Evolutionary conservation across 2,888 invertebrate genomes (phyloP).

Genomic region (Villa cingulata): DNA sequence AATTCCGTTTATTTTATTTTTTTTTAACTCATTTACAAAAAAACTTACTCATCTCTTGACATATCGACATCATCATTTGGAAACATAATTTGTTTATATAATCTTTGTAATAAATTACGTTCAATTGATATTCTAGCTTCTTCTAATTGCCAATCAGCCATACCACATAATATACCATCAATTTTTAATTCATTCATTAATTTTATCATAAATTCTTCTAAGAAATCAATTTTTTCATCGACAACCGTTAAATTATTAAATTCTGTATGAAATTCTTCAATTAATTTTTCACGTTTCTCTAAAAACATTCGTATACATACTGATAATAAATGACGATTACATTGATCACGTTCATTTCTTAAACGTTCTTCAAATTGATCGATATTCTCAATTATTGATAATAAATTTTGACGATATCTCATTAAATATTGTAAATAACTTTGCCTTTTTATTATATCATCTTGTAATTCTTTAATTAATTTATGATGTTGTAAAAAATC

Average conservation of each 20-base stretch:
- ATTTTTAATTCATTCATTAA: constrained; percentile 55
- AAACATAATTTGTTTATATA: constrained; percentile 87
- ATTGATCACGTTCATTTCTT: constrained; percentile 55
- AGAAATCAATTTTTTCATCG: constrained; percentile 83
- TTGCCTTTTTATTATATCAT: constrained; percentile 63
- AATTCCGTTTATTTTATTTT: not conserved
- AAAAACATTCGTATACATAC: constrained; percentile 69
- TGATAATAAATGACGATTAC: constrained; percentile 57
- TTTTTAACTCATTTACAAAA: not conserved
- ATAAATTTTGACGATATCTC: constrained; percentile 61
- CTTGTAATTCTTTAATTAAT: constrained; percentile 56
- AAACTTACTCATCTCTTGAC: constrained; percentile 69
- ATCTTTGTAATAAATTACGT: constrained; percentile 75
- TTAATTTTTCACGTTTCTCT: constrained; percentile 57
- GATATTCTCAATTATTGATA: constrained; percentile 60
- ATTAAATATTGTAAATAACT: constrained; percentile 72
- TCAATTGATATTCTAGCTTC: constrained; percentile 75
- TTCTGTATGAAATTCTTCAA: constrained; percentile 63
- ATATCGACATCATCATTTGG: constrained; percentile 95
- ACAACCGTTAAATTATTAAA: constrained; percentile 66
- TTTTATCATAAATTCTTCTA: constrained; percentile 65
- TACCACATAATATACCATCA: constrained; percentile 61
- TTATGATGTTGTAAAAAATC: constrained; percentile 58
- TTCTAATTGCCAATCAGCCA: constrained; percentile 46
- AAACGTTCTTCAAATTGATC: constrained; percentile 47